These are phyloP conservation scores for Labia minor DNA, from an alignment of 2,888 invertebrate genomes.

Conservation along the genomic window DNA sequence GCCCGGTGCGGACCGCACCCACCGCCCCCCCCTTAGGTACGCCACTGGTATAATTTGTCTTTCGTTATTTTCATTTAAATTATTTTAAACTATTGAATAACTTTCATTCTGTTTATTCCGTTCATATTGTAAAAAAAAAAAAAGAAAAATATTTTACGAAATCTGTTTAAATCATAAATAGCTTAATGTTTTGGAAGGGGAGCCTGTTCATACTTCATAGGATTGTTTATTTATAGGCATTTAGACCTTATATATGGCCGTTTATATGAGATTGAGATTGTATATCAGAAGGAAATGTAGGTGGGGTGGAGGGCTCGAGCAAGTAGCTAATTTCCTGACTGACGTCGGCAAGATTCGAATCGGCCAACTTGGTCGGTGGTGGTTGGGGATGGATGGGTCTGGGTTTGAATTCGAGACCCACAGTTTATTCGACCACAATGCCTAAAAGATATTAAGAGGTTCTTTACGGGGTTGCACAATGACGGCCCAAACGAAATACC, in stretches of 20 bases:
- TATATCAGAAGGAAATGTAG: not conserved
- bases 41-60: no score
- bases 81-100: no score
- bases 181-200: no score
- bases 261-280: not conserved
- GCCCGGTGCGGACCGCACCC: no score
- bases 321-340: slow-evolving; percentile 13
- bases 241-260: slow-evolving; percentile 1
- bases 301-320: not conserved
- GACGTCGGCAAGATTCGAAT: slow-evolving; percentile 13
- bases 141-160: no score
- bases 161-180: no score
- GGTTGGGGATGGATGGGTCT: no score
- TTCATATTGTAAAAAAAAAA: no score
- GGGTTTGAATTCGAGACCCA: not conserved
- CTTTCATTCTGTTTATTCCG: no score
- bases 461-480: not conserved
- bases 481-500: not conserved
- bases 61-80: no score
- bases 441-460: not conserved
- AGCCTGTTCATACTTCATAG: no score
- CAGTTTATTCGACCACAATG: not conserved
- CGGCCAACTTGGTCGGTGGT: not conserved
- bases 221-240: not conserved
- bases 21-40: no score